Evolutionary conservation across 2,797 vertebrate genomes (phyloP), one percentile per base, ranked within the genome.

Genomic region (Ciconia nigra): DNA sequence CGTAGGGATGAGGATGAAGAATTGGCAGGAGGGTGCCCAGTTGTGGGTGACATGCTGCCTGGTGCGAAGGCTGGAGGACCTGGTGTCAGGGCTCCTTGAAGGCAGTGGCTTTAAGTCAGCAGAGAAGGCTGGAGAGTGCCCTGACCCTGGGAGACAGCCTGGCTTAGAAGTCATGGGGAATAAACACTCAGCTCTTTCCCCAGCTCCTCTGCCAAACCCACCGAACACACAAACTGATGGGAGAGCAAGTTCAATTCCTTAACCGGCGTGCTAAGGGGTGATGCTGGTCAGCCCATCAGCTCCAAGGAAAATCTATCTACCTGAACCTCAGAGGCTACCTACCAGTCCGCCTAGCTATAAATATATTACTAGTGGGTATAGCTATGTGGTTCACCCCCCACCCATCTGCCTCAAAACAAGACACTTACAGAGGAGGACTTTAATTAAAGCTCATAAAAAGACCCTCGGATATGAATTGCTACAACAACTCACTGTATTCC

Each of bases 361-460:
- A 35, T 15, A 22, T 1, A 29, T 16, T 4, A 22, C n/a, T 2
- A 19, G 29, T 3, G 69, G 59, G 11, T 19, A 26, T 1, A 72
- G 41, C 42, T 37, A 2, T 0, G 3, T 1, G 21, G 24, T 8
- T 67, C 79, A 51, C 4, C 15, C 12, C 16, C 13, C 8, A 4
- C 20, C 29, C 47, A 51, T 7, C 37, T 3, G 12, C 10, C 26
- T 14, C 72, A 37, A 65, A 83, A 71, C 4, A 3, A 63, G 73
- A 33, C 4, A 11, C 67, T n/a, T n/a, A 22, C 29, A 12, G 52
- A 51, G 7, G 2, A 65, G 29, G 44, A 62, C 31, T 83, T 88
- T 5, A 35, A 66, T 49, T 57, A 29, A 69, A 62, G 54, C 65
- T 77, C 79, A 18, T 18, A 15, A 44, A 76, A 63, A 29, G 39